phyloP scores from a whole-genome alignment of 2,888 invertebrate species.

The Brachypalpus laphriformis region DNA sequence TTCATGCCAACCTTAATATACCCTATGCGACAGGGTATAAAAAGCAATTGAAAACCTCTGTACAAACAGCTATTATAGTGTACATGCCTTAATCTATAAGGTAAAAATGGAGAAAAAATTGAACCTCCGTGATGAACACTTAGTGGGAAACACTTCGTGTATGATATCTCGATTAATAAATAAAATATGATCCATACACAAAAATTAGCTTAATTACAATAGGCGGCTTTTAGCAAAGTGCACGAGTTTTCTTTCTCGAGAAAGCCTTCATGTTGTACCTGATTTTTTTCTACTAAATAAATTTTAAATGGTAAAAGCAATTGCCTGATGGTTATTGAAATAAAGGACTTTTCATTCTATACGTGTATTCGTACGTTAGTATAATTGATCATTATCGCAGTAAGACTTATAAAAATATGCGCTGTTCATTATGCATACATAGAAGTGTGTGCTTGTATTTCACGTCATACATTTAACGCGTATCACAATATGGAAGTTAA shows the following conservation, averaged over 20 bases:
- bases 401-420: neutral
- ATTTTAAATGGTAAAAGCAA: constrained; percentile 16
- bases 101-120: constrained; percentile 25
- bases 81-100: constrained; percentile 30
- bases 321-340: neutral
- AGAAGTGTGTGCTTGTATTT: neutral
- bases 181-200: constrained; percentile 80
- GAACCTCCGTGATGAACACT: constrained; percentile 7
- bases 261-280: constrained; percentile 12
- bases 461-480: neutral
- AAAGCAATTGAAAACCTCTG: constrained; percentile 15
- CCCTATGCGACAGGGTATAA: too few relatives aligned
- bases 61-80: constrained; percentile 16
- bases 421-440: neutral
- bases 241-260: constrained; percentile 10
- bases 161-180: constrained; percentile 82
- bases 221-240: constrained; percentile 47
- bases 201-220: constrained; percentile 67
- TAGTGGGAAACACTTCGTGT: constrained; percentile 78
- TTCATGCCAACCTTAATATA: too few relatives aligned
- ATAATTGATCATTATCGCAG: neutral
- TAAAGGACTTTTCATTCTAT: neutral
- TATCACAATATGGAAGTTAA: neutral
- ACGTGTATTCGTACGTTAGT: neutral
- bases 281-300: constrained; percentile 26